phyloP scores from a whole-genome alignment of 2,888 invertebrate species.

The Phortica magna region DNA sequence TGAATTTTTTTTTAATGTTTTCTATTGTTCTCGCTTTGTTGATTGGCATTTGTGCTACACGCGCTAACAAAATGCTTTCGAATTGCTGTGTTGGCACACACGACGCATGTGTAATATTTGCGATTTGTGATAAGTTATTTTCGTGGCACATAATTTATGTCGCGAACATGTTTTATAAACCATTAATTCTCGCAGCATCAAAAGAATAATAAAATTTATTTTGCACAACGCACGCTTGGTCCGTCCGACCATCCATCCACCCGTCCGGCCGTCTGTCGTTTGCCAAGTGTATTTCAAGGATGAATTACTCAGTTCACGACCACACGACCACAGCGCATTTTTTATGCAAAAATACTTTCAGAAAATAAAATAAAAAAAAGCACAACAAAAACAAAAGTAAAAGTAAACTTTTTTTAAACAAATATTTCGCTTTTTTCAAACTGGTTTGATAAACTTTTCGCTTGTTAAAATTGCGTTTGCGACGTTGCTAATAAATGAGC shows the following conservation, averaged over 20 bases:
- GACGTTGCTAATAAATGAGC: not conserved
- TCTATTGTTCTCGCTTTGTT: not conserved
- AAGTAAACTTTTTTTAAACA: not conserved
- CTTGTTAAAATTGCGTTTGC: constrained; percentile 8
- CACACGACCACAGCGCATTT: too few species aligned
- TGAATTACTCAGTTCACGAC: not conserved
- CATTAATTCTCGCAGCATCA: too few species aligned
- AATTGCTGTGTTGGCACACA: not conserved
- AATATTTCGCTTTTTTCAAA: constrained; percentile 52
- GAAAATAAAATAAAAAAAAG: not conserved
- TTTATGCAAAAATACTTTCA: not conserved
- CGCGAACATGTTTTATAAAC: too few species aligned
- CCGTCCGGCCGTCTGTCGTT: not conserved
- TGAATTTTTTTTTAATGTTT: constrained; percentile 34
- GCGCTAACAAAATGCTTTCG: not conserved
- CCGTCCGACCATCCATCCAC: too few species aligned
- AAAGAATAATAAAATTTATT: too few species aligned
- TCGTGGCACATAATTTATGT: not conserved
- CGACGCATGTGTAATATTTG: constrained; percentile 24
- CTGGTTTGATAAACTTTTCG: constrained; percentile 44
- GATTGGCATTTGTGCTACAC: not conserved
- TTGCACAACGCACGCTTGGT: too few species aligned
- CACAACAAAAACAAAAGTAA: not conserved
- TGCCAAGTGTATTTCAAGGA: constrained; percentile 17
- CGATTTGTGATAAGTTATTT: not conserved